Evolutionary conservation across 1,140 invertebrate genomes (phyloP), one percentile per base, ranked within the genome.

Genomic region (Lepidurus arcticus): DNA sequence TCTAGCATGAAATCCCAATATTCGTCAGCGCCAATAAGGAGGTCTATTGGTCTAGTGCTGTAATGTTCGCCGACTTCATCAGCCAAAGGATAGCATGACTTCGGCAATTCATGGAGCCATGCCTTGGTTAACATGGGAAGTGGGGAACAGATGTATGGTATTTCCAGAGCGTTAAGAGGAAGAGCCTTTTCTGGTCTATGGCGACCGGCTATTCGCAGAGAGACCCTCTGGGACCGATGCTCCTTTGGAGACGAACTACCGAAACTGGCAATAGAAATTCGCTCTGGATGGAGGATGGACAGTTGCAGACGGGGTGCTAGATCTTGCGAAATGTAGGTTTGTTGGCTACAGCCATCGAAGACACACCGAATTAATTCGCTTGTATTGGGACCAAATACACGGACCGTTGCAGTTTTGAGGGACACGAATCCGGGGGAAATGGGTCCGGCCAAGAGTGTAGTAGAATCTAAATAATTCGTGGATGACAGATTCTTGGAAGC

Each of bases 11-110:
- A 24, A 21, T 21, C 5, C n/a, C 10, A 44, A 26, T 76, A 42
- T 13, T 75, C 1, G 11, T 75, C 74, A 21, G 16, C 24, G 11
- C 74, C 74, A 34, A 75, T 75, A 13, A 75, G 74, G 42, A 75
- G 74, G 42, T 75, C 74, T 24, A 75, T 75, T 21, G n/a, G 13
- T 34, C 16, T 34, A n/a, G 24, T 16, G 74, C 74, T 75, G 13
- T 34, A 2, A 10, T 34, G 43, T 44, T 42, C n/a, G 34, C 21
- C 45, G 1, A 16, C 9, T 47, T 47, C 75, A 10, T 76, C 75
- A 10, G 7, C 75, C 34, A 76, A 44, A 43, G 26, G 26, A 11
- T 42, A 42, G 34, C 43, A 21, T 43, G 26, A 42, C n/a, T 3
- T 11, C n/a, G 26, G 21, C 26, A 75, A 21, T 43, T 76, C 75